These are phyloP conservation scores for Phoebastria nigripes DNA, from an alignment of 2,797 vertebrate genomes.

Conservation along the genomic window DNA sequence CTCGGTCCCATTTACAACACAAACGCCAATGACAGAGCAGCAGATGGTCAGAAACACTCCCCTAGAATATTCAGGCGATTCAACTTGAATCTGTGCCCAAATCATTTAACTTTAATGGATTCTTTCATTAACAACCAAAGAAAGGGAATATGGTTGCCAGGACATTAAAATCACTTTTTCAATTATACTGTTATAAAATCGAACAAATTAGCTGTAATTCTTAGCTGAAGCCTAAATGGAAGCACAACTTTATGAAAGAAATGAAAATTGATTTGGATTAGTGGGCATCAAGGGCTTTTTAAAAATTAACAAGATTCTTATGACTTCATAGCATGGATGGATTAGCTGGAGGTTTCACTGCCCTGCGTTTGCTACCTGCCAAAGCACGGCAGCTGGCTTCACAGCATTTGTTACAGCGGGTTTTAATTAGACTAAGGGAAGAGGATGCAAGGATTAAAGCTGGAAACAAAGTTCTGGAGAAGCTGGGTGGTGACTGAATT, in stretches of 20 bases:
- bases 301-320: conserved; percentile 69
- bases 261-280: conserved; percentile 71
- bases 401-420: not conserved
- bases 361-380: conserved; percentile 19
- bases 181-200: conserved; percentile 68
- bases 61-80: conserved; percentile 63
- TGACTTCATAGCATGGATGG: conserved; percentile 53
- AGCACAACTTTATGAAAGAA: conserved; percentile 61
- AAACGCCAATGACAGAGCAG: conserved; percentile 36
- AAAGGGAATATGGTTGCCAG: conserved; percentile 69
- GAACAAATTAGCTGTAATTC: conserved; percentile 71
- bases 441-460: not conserved
- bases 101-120: conserved; percentile 72
- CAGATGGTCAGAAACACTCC: conserved; percentile 64
- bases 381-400: conserved; percentile 32
- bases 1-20: conserved; percentile 11
- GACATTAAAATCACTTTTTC: conserved; percentile 68
- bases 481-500: not conserved
- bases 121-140: conserved; percentile 71
- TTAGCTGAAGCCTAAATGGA: conserved; percentile 51
- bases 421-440: conserved; percentile 42
- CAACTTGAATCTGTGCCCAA: conserved; percentile 64
- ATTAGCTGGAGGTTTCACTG: conserved; percentile 44
- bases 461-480: conserved; percentile 12
- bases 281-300: conserved; percentile 66